Percentiles rank a stretch among this genome's conserved stretches.
These are phyloP conservation scores for Lepisosteus oculatus DNA, from an alignment of 2,113 vertebrate genomes.

Conservation along the genomic window DNA sequence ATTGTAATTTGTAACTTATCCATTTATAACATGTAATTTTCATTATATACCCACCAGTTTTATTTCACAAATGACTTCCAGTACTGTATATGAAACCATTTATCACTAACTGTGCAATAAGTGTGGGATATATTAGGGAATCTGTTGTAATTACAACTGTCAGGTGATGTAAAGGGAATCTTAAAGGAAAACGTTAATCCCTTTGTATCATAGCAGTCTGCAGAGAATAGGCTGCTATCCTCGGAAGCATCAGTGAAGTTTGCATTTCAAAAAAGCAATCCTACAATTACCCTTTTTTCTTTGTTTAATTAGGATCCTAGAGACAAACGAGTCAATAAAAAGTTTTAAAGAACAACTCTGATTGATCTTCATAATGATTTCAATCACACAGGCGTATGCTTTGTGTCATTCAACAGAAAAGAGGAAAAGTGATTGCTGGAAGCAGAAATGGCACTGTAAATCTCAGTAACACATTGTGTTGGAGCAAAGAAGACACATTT, in stretches of 20 bases:
- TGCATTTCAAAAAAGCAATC: constrained; percentile 42
- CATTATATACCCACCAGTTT: too few relatives aligned
- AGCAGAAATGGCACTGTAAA: background rate
- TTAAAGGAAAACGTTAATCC: constrained; percentile 59
- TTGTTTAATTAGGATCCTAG: constrained; percentile 38
- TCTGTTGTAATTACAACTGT: constrained; percentile 47
- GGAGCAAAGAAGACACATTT: background rate
- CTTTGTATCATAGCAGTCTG: constrained; percentile 30
- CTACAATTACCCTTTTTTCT: constrained; percentile 25
- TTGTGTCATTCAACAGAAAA: constrained; percentile 14
- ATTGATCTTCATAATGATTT: constrained; percentile 28
- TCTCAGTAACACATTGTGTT: background rate
- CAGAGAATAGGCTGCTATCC: constrained; percentile 30
- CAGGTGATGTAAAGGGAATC: constrained; percentile 31
- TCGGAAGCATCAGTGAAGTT: constrained; percentile 28
- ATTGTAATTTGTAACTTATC: too few relatives aligned
- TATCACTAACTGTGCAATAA: too few relatives aligned
- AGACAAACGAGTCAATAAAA: constrained; percentile 30
- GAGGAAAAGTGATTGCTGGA: background rate
- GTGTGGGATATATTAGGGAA: too few relatives aligned
- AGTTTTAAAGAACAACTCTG: constrained; percentile 33
- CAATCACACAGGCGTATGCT: background rate
- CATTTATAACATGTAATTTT: too few relatives aligned
- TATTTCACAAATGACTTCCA: too few relatives aligned
- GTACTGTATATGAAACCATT: too few relatives aligned